Evolutionary conservation across 2,888 invertebrate species (phyloP), one percentile per base, ranked within the genome.

Genomic region (Xanthorhoe designata): DNA sequence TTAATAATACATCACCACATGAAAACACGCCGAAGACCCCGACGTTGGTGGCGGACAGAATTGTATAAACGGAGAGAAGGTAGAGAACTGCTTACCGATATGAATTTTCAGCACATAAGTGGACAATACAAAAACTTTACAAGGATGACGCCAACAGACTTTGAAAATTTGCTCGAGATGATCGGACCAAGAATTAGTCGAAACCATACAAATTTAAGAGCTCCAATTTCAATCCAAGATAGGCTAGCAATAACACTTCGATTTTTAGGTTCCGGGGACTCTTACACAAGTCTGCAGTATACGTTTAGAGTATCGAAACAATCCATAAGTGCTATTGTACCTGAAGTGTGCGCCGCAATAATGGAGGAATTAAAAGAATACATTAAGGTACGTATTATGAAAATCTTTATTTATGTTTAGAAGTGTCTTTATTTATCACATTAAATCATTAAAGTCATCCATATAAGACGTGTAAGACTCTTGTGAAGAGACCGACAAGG

Each of bases 1-100:
- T 55, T 69, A 58, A 64, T 69, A 29, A 64, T 66, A 17, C 50
- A 68, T 68, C 65, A 70, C 47, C 51, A 60, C 47, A 63, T 63
- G 60, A 69, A 66, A 63, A 57, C n/a, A 69, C 65, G 66, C 68
- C 49, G 55, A 70, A 68, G 65, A 68, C 68, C 52, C 53, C 72
- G 72, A 69, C 70, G 70, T 72, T 74, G 32, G 72, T 72, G 72
- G 70, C 67, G 69, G n/a, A 74, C 73, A 72, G 66, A 72, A 61
- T 72, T 74, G 57, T 74, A 70, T 63, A 72, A 62, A 58, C 68
- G 58, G 65, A 72, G 70, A 72, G 72, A 52, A 54, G 64, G 69
- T 60, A 55, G 57, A 70, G 47, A 70, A 71, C 56, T 70, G 49
- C 62, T 72, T 62, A 60, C 64, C 24, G 72, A 70, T 60, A 70